phyloP scores from a whole-genome alignment of 1,140 invertebrate genomes.

The Heliconius melpomene region DNA sequence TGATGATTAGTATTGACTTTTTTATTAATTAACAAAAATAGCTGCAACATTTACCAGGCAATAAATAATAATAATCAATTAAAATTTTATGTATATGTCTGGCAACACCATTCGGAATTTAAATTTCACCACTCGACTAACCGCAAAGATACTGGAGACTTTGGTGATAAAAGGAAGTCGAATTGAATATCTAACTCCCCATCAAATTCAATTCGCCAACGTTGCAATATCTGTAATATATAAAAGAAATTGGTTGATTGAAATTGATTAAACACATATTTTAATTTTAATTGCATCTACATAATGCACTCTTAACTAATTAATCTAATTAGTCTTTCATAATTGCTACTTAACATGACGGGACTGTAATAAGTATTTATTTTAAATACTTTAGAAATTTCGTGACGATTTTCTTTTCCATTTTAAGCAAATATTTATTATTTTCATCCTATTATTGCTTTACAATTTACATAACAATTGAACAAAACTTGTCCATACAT shows the following conservation, averaged over 20 bases:
- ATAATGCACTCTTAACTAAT: too few species aligned
- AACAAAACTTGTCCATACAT: too few species aligned
- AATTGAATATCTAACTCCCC: conserved; percentile 87
- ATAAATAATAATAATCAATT: neutral
- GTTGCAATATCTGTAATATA: conserved; percentile 83
- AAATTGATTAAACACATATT: neutral
- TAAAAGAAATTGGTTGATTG: neutral
- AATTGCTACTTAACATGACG: too few species aligned
- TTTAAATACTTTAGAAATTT: too few species aligned
- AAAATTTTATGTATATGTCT: neutral
- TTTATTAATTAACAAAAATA: too few species aligned
- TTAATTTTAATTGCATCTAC: neutral
- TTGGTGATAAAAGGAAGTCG: conserved; percentile 89
- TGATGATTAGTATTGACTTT: too few species aligned
- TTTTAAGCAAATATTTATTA: too few species aligned
- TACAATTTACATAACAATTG: too few species aligned
- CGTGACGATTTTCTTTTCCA: too few species aligned
- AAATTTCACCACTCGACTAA: conserved; percentile 78
- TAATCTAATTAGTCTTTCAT: too few species aligned
- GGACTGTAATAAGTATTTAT: too few species aligned
- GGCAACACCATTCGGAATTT: neutral
- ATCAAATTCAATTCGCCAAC: conserved; percentile 86
- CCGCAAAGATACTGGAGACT: conserved; percentile 85
- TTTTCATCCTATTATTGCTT: too few species aligned
- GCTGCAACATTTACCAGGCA: neutral